Conservation (phyloP, 2,113 vertebrate species). For the Macquaria ambigua region DNA sequence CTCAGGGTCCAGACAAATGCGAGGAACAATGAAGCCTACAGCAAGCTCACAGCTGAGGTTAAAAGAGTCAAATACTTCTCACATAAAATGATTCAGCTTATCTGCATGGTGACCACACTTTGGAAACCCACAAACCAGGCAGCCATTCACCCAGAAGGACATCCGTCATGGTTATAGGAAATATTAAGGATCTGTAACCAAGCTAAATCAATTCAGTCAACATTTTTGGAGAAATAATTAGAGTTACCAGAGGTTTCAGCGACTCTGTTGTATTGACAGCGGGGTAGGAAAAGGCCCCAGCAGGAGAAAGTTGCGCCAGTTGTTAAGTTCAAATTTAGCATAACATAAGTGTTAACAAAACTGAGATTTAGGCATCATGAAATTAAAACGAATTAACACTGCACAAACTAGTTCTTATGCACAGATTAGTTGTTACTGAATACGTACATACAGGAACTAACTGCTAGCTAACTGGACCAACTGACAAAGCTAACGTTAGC, state of each 20-base stretch:
- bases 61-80: slow-evolving; percentile 33
- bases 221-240: background rate
- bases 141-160: background rate
- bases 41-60: background rate
- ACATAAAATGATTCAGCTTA: slow-evolving; percentile 24
- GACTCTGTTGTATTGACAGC: background rate
- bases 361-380: too few species aligned
- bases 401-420: too few species aligned
- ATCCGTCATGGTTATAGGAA: background rate
- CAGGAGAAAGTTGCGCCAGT: background rate
- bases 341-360: background rate
- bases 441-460: background rate
- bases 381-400: background rate
- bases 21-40: slow-evolving; percentile 19
- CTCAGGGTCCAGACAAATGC: slow-evolving; percentile 27
- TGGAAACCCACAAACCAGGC: slow-evolving; percentile 4
- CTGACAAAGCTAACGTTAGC: background rate
- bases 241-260: background rate
- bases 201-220: background rate
- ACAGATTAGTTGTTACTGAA: background rate
- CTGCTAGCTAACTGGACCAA: too few species aligned
- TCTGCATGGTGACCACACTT: slow-evolving; percentile 35
- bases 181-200: background rate
- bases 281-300: too few species aligned
- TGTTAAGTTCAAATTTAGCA: background rate